Percentiles rank a stretch among this genome's conserved stretches.
Evolutionary conservation across 1,140 invertebrate species (phyloP).

Genomic region (Cherax destructor): DNA sequence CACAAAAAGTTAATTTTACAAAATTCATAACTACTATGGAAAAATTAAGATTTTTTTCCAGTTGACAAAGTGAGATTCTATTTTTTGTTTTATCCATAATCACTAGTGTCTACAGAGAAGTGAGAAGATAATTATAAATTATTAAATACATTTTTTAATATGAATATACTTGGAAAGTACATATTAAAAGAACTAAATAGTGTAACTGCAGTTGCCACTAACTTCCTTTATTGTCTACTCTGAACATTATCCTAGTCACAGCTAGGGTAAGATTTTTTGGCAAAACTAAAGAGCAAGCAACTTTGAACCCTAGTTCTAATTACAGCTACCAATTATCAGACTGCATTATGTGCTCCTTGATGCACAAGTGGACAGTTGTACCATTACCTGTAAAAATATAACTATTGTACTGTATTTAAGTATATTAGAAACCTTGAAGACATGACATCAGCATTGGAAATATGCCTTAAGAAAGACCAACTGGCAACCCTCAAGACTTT

Average conservation of each 20-base stretch:
- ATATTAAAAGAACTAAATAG: not conserved
- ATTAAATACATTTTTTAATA: constrained; percentile 1
- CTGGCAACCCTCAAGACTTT: not conserved
- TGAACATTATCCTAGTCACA: not conserved
- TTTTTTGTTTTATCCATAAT: not conserved
- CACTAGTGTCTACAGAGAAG: not conserved
- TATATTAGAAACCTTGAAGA: not conserved
- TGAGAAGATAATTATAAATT: not conserved
- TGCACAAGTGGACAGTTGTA: too few species aligned
- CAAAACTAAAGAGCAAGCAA: not conserved
- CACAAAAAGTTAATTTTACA: constrained; percentile 10
- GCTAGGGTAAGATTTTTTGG: not conserved
- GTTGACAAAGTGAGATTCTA: not conserved
- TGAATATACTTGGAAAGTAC: not conserved
- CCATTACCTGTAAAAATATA: too few species aligned
- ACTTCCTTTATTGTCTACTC: not conserved
- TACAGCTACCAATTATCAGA: too few species aligned
- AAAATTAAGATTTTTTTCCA: constrained; percentile 5
- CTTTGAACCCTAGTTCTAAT: not conserved
- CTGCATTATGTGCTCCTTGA: too few species aligned
- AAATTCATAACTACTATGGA: not conserved
- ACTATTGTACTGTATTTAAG: too few species aligned
- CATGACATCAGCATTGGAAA: not conserved
- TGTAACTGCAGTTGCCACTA: not conserved
- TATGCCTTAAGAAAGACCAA: not conserved